Percentiles rank a stretch among this genome's conserved stretches.
phyloP scores from a whole-genome alignment of 1,140 invertebrate species.

The Ruditapes philippinarum region DNA sequence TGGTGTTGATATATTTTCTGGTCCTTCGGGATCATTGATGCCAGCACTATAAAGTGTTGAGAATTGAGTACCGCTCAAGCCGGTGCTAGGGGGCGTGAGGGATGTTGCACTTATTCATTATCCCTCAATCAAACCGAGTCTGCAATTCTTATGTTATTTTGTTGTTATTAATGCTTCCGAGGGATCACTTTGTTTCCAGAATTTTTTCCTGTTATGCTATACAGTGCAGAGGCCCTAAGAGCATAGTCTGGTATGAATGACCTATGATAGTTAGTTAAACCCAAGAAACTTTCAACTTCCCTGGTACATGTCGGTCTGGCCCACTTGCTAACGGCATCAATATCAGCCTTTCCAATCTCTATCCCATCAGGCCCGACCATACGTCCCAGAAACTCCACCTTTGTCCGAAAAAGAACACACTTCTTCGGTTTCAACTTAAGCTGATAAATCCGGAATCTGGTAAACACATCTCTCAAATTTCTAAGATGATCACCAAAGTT shows the following conservation, averaged over 20 bases:
- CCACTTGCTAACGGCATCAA: conserved; percentile 50
- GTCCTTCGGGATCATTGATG: too few relatives aligned
- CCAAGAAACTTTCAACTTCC: conserved; percentile 68
- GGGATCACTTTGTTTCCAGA: too few relatives aligned
- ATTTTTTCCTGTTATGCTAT: conserved; percentile 48
- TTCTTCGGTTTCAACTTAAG: conserved; percentile 67
- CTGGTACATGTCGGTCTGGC: conserved; percentile 49
- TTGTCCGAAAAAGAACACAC: conserved; percentile 66
- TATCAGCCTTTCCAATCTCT: not conserved
- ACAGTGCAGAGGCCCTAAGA: conserved; percentile 43
- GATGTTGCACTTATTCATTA: too few relatives aligned
- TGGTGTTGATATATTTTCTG: too few relatives aligned
- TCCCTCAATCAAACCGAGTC: too few relatives aligned
- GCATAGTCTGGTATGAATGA: conserved; percentile 46
- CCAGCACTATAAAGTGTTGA: too few relatives aligned
- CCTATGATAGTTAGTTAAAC: conserved; percentile 59
- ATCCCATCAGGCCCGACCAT: conserved; percentile 35
- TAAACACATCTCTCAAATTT: conserved; percentile 39
- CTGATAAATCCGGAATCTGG: conserved; percentile 6
- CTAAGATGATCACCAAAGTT: conserved; percentile 13
- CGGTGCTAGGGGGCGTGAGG: too few relatives aligned
- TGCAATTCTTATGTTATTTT: too few relatives aligned
- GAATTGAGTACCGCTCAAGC: too few relatives aligned
- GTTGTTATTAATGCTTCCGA: too few relatives aligned
- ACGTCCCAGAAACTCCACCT: conserved; percentile 66